A percentile compares a stretch with the other conserved stretches of the same genome.
These are phyloP conservation scores for Cryptotis parvus DNA, from an alignment of 2,113 vertebrate species.

Conservation along the genomic window DNA sequence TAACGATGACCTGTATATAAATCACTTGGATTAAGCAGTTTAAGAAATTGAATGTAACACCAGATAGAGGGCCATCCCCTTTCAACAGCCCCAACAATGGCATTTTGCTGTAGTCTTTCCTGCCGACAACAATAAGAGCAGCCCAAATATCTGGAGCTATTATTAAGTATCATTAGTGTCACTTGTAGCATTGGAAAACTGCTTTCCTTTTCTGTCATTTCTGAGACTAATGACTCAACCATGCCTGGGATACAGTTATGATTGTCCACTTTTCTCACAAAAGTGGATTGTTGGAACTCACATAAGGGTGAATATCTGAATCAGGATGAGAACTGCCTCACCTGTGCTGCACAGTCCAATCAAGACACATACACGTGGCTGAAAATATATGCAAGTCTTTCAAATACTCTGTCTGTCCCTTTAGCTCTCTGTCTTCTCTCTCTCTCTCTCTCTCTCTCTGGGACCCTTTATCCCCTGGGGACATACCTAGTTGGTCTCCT, in stretches of 20 bases:
- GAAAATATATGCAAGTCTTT: background rate
- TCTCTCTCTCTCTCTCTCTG: no score
- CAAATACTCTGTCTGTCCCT: background rate
- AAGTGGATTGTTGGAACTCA: constrained; percentile 9
- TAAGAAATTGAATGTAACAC: constrained; percentile 58
- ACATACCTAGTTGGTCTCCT: no score
- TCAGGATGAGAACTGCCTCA: background rate
- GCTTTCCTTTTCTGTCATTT: constrained; percentile 69
- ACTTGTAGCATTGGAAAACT: constrained; percentile 66
- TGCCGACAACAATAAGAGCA: background rate
- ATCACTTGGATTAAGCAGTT: constrained; percentile 65
- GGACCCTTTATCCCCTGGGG: no score
- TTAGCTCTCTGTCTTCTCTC: no score
- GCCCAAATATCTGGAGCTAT: constrained; percentile 51
- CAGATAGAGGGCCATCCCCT: background rate
- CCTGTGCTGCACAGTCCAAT: background rate
- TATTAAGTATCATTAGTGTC: constrained; percentile 74
- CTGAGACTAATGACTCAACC: constrained; percentile 60
- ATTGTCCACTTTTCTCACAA: background rate
- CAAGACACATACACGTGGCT: background rate
- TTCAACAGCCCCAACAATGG: background rate
- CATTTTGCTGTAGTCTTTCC: background rate
- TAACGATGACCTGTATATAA: constrained; percentile 47
- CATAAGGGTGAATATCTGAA: background rate
- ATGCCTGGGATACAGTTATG: background rate